Conservation (phyloP, 2,888 invertebrate species). For the Aphodius sticticus region DNA sequence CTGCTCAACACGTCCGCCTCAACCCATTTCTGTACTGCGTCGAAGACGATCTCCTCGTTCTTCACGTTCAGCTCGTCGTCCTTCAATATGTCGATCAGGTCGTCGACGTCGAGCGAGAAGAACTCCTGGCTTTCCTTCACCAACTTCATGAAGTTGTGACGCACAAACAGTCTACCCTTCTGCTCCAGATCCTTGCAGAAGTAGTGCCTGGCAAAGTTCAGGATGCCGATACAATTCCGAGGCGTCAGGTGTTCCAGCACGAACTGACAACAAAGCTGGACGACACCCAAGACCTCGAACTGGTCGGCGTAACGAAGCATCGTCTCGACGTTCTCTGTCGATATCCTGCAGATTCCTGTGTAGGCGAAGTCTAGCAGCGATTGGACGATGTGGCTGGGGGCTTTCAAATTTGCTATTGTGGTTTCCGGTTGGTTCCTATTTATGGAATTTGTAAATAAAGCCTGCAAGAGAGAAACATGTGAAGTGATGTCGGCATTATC, state of each 20-base stretch:
- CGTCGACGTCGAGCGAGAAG: conserved; percentile 66
- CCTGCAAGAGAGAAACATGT: conserved; percentile 52
- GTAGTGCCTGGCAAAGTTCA: conserved; percentile 74
- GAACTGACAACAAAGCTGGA: conserved; percentile 74
- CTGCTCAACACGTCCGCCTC: conserved; percentile 67
- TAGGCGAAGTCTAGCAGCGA: conserved; percentile 79
- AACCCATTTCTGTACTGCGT: conserved; percentile 77
- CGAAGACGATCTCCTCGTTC: conserved; percentile 77
- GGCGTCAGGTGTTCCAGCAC: conserved; percentile 70
- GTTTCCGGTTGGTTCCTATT: conserved; percentile 69
- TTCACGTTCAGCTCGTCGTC: conserved; percentile 78
- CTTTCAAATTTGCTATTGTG: conserved; percentile 68
- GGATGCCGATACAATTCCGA: conserved; percentile 76
- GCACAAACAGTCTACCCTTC: conserved; percentile 60
- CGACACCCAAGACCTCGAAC: conserved; percentile 76
- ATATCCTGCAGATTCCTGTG: conserved; percentile 72
- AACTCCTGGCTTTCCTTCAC: conserved; percentile 71
- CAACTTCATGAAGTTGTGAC: conserved; percentile 60
- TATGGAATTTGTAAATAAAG: conserved; percentile 73
- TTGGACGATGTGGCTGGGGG: conserved; percentile 68
- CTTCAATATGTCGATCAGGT: conserved; percentile 69
- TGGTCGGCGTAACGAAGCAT: conserved; percentile 76
- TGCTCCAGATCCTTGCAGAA: conserved; percentile 74
- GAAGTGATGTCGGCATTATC: background rate
- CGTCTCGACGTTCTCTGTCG: conserved; percentile 72